Conservation (phyloP, 2,888 invertebrate species). For the Psylliodes chrysocephalus region DNA sequence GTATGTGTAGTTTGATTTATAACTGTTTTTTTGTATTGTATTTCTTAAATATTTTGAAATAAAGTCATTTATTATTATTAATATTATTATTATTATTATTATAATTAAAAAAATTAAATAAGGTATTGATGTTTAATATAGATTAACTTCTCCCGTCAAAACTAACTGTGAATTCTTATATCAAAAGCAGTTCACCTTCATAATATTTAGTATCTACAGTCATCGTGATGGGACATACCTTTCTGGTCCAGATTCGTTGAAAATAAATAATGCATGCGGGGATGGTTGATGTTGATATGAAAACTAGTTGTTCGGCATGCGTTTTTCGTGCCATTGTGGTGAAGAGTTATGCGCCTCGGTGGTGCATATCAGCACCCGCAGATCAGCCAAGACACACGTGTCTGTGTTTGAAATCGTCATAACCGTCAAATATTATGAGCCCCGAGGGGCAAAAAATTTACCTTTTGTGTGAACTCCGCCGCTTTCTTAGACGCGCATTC, state of each 20-base stretch:
- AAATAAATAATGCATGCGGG: conserved; percentile 60
- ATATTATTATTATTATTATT: no score
- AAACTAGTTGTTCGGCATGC: conserved; percentile 60
- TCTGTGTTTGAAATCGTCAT: conserved; percentile 60
- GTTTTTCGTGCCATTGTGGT: conserved; percentile 62
- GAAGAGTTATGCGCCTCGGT: conserved; percentile 61
- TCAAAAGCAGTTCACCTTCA: background rate
- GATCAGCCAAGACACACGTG: conserved; percentile 59
- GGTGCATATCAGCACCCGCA: conserved; percentile 58
- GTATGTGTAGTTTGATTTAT: no score
- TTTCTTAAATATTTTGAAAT: no score
- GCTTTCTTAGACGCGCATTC: conserved; percentile 34
- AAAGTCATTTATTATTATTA: no score
- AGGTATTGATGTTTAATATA: no score
- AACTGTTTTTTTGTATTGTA: no score
- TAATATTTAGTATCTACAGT: background rate
- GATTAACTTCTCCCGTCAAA: no score
- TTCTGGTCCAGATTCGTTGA: conserved; percentile 38
- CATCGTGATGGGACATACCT: background rate
- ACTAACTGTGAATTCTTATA: background rate
- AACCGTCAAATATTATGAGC: conserved; percentile 54
- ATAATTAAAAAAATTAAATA: no score
- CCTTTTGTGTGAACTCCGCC: conserved; percentile 45
- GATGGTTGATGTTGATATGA: conserved; percentile 61
- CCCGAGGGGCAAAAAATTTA: conserved; percentile 43